These are phyloP conservation scores for Mionectes macconnelli DNA, from an alignment of 2,113 vertebrate genomes.

Conservation along the genomic window DNA sequence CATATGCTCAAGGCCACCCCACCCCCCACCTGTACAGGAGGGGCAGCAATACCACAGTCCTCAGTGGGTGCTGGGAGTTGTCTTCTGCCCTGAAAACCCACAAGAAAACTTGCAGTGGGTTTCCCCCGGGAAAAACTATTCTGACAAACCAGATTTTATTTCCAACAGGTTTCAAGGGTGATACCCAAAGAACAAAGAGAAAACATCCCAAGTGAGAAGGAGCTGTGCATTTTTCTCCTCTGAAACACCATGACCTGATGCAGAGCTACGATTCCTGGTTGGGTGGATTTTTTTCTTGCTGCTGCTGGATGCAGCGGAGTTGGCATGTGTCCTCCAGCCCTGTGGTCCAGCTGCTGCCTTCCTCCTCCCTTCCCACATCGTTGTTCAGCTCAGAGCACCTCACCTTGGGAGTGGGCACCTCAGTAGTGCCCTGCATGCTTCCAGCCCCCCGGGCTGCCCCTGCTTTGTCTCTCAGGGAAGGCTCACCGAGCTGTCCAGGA, in stretches of 20 bases:
- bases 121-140: background rate
- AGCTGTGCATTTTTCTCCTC: background rate
- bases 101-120: background rate
- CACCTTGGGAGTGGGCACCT: fast-evolving
- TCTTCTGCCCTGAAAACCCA: background rate
- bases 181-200: background rate
- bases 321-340: background rate
- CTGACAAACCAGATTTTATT: background rate
- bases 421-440: fast-evolving
- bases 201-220: fast-evolving
- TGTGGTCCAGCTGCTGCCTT: background rate
- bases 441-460: background rate
- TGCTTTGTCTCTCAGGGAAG: background rate
- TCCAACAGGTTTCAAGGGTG: background rate
- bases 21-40: fast-evolving
- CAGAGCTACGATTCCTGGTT: background rate
- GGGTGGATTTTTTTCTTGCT: background rate
- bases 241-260: background rate
- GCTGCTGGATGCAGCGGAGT: background rate
- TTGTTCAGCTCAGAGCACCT: background rate
- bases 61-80: background rate
- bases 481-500: conserved; percentile 91
- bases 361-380: background rate
- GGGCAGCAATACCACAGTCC: background rate
- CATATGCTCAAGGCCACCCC: fast-evolving